A percentile compares a stretch with the other conserved stretches of the same genome.
These are phyloP conservation scores for Globodera ellingtonae DNA, from an alignment of 1,140 invertebrate genomes.

Conservation along the genomic window DNA sequence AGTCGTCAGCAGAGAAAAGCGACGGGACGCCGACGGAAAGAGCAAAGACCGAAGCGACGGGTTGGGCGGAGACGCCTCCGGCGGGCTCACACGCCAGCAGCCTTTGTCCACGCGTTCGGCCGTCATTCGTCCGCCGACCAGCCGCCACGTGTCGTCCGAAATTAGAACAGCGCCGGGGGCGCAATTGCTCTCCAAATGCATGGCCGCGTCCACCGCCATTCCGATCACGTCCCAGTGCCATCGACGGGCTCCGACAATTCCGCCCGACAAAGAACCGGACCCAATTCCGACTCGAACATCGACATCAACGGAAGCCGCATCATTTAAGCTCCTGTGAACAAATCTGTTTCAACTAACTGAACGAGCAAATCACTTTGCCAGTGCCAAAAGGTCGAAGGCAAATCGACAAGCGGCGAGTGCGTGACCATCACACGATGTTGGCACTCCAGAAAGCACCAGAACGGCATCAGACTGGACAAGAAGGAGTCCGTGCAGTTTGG, in stretches of 20 bases:
- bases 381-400: constrained; percentile 50
- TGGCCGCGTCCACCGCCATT: constrained; percentile 53
- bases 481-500: constrained; percentile 33
- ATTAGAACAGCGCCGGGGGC: constrained; percentile 43
- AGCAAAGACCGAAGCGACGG: constrained; percentile 31
- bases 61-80: constrained; percentile 3
- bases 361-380: constrained; percentile 36
- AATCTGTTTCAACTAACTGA: constrained; percentile 32
- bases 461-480: constrained; percentile 49
- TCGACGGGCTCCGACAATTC: constrained; percentile 58
- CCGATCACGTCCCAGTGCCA: constrained; percentile 65
- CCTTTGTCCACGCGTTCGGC: constrained; percentile 38
- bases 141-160: constrained; percentile 48
- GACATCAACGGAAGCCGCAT: constrained; percentile 58
- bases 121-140: constrained; percentile 30
- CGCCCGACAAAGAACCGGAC: constrained; percentile 51
- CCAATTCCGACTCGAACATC: constrained; percentile 59
- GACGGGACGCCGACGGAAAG: constrained; percentile 36
- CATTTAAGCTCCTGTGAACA: constrained; percentile 56
- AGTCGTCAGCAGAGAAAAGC: constrained; percentile 62
- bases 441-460: constrained; percentile 45
- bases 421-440: constrained; percentile 33
- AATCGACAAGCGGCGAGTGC: constrained; percentile 47
- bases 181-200: constrained; percentile 46
- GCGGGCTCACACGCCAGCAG: constrained; percentile 35